Conservation (phyloP, 1,140 invertebrate species). For the Dendroctonus valens region DNA sequence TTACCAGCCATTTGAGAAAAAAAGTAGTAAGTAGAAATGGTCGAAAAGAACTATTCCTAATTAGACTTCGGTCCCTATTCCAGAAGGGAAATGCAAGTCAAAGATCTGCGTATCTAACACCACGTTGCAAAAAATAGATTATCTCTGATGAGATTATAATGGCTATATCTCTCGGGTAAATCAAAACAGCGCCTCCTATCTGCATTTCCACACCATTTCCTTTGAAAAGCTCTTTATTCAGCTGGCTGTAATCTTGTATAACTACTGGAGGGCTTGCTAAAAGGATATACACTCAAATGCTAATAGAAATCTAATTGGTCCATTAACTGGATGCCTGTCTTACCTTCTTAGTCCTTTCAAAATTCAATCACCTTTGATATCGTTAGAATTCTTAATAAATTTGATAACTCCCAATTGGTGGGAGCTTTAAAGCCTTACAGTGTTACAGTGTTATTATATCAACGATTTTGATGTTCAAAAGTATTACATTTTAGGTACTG, state of each 20-base stretch:
- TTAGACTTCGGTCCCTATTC: too few species aligned
- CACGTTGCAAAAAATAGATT: constrained; percentile 16
- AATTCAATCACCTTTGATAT: neutral
- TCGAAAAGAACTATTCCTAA: too few species aligned
- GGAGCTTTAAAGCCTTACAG: too few species aligned
- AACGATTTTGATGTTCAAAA: too few species aligned
- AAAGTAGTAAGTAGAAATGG: too few species aligned
- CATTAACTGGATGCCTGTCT: constrained; percentile 15
- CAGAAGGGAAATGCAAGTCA: too few species aligned
- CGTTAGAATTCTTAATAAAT: neutral
- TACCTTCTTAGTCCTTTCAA: constrained; percentile 2
- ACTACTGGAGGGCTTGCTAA: constrained; percentile 23
- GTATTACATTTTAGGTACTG: too few species aligned
- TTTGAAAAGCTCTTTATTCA: constrained; percentile 29
- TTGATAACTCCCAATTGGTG: neutral
- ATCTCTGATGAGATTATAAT: constrained; percentile 39
- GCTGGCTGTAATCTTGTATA: constrained; percentile 25
- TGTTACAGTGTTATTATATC: too few species aligned
- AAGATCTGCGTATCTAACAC: too few species aligned
- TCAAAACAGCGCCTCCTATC: constrained; percentile 29
- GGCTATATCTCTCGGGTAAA: constrained; percentile 23
- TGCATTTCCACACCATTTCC: constrained; percentile 36
- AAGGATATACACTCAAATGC: constrained; percentile 29
- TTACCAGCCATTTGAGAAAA: too few species aligned
- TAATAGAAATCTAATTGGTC: constrained; percentile 36